Evolutionary conservation across 2,888 invertebrate genomes (phyloP), one percentile per base, ranked within the genome.

Genomic region (Pandemis cinnamomeana): DNA sequence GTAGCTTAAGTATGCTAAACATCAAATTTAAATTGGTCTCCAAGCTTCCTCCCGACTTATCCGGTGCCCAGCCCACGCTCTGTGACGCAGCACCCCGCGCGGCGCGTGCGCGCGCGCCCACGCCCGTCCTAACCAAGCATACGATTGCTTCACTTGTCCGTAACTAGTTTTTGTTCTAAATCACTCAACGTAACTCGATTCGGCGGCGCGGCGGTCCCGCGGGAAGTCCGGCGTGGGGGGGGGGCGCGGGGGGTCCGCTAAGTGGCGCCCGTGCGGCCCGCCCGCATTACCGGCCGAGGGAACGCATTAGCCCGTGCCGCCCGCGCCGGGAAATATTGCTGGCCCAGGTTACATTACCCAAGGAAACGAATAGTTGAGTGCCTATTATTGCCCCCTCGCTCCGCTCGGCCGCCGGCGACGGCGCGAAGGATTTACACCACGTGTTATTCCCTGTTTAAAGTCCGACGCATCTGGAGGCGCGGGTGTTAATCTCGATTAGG

Each of bases 181-280:
- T 91, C 90, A 89, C 88, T 88, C 86, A 83, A 83, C 81, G 83
- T 86, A 89, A 90, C 89, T 89, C 89, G 88, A 91, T 91, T 90
- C 88, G 84, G 82, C 83, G 85, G 82, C 82, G 82, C 82, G 72
- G 62, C 70, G 58, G 81, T 82, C 86, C 84, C 87, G 53, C 77
- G 87, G 84, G 88, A 81, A 11, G 79, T 77, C 79, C 80, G 60
- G 58, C 60, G 48, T 8, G 51, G 15, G 42, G 53, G 8, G 67
- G 53, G 41, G 15, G 6, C 53, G 67, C 44, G 42, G 6, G 20
- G 8, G 67, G 66, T n/a, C 13, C 15, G 79, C 83, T 85, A 84
- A 85, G 86, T 85, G 84, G 83, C 81, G 83, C 81, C 83, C 81
- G 80, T 5, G 11, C 53, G 53, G 80, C 86, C 85, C 80, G 76